These are phyloP conservation scores for Maniola jurtina DNA, from an alignment of 1,140 invertebrate species.

Conservation along the genomic window DNA sequence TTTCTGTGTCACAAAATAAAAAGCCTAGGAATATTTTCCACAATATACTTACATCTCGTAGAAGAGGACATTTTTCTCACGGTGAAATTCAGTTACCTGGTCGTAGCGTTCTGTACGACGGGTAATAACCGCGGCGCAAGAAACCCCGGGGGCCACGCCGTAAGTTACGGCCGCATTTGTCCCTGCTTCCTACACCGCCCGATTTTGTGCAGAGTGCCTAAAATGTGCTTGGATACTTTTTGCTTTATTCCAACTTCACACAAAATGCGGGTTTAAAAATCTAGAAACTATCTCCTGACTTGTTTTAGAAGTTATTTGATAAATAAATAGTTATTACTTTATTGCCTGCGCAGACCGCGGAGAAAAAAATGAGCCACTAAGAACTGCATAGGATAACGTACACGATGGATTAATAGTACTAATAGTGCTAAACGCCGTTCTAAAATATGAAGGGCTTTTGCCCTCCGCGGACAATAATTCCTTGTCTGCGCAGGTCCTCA, in stretches of 20 bases:
- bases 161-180: conserved; percentile 68
- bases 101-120: conserved; percentile 22
- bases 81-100: conserved; percentile 30
- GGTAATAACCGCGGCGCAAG: conserved; percentile 57
- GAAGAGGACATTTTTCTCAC: conserved; percentile 20
- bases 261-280: no score
- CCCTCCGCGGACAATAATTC: no score
- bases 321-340: no score
- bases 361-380: no score
- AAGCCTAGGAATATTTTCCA: neutral
- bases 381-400: no score
- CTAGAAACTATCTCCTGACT: no score
- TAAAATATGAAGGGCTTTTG: no score
- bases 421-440: no score
- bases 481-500: no score
- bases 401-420: no score
- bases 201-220: conserved; percentile 36
- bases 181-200: conserved; percentile 54
- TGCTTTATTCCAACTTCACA: neutral
- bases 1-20: neutral
- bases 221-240: conserved; percentile 11
- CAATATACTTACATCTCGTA: neutral
- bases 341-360: no score
- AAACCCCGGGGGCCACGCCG: conserved; percentile 45
- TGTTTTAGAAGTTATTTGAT: no score